Evolutionary conservation across 64 coral and sea anemone genomes (phyloP), one percentile per base, ranked within the genome.

Genomic region (Astreopora myriophthalma): DNA sequence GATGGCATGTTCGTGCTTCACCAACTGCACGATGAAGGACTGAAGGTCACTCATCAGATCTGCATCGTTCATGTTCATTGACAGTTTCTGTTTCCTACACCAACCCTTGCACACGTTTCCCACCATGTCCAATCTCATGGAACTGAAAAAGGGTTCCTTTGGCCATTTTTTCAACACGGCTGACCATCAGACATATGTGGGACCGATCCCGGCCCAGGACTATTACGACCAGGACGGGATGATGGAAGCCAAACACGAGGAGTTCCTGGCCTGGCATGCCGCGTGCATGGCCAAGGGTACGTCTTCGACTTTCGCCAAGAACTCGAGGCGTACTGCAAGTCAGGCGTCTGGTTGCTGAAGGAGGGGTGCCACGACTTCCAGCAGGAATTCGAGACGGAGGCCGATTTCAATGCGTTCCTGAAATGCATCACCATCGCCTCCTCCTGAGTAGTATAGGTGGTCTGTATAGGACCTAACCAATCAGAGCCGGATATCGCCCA

Each of bases 81-180:
- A 92, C 39, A 75, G 71, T 1, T 3, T 87, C 40, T 85, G 57
- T 38, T 94, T 94, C 26, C 61, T 94, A 3, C 87, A 34, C 1
- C 82, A 89, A 77, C 14, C 87, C 1, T 24, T 94, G 1, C 6
- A 46, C 1, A 0, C 19, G 1, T 94, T 94, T 12, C 57, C 79
- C 2, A 16, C 40, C 1, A 68, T 86, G 3, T 90, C 89, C 46
- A 79, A 26, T 1, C 13, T 60, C 38, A 22, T 29, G 0, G 55
- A 78, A 16, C 25, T 80, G 36, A 73, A 74, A 22, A 94, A 90
- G 26, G 93, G 87, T 1, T 84, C 40, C 17, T 85, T 94, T 22
- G 79, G 86, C 14, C 87, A 85, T 26, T 85, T 85, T 22, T 94
- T 94, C 8, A 94, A 94, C 33, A 94, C 52, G 0, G 11, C 1